A percentile compares a stretch with the other conserved stretches of the same genome.
Evolutionary conservation across 2,797 vertebrate genomes (phyloP).

Genomic region (Percopsis omiscomaycus): DNA sequence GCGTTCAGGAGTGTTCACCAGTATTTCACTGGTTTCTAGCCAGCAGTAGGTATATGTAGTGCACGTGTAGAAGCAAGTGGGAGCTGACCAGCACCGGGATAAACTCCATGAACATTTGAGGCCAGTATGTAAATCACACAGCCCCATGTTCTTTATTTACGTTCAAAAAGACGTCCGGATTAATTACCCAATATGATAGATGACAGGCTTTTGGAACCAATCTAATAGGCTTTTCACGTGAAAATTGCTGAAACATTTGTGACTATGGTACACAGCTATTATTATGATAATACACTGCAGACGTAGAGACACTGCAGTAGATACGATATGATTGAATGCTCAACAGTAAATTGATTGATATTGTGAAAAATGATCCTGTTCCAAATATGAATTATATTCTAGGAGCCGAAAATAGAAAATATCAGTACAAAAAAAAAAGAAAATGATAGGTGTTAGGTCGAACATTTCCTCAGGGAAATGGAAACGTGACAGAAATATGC

Average conservation of each 20-base stretch:
- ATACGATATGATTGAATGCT: conserved; percentile 20
- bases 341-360: conserved; percentile 35
- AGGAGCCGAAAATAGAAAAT: background rate
- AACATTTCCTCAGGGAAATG: conserved; percentile 2
- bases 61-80: conserved; percentile 46
- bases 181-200: conserved; percentile 12
- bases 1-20: conserved; percentile 15
- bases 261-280: conserved; percentile 4
- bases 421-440: background rate
- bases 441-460: background rate
- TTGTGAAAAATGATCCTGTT: conserved; percentile 29
- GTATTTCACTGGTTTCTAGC: conserved; percentile 23
- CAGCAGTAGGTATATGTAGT: conserved; percentile 24
- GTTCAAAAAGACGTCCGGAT: background rate
- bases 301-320: background rate
- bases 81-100: conserved; percentile 34
- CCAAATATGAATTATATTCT: conserved; percentile 3
- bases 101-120: conserved; percentile 25
- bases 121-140: conserved; percentile 13
- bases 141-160: conserved; percentile 3
- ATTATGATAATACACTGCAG: conserved; percentile 2
- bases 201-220: background rate
- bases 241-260: background rate
- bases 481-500: conserved; percentile 16
- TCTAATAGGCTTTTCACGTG: background rate